phyloP scores from a whole-genome alignment of 2,113 vertebrate species.

The Synodontis membranacea region DNA sequence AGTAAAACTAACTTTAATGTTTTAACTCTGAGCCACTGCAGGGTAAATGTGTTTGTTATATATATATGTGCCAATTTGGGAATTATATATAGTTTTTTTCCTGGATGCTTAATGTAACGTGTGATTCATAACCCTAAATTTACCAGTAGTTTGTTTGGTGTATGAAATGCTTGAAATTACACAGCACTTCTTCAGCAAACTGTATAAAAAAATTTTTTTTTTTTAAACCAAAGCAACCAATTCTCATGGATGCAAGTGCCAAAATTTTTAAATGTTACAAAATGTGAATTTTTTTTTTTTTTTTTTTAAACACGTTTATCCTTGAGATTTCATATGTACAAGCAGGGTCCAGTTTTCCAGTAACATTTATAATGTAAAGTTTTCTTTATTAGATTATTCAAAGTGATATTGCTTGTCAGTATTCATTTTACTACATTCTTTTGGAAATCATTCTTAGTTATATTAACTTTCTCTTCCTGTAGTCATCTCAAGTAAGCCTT shows the following conservation, averaged over 20 bases:
- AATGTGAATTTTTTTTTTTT: conserved; percentile 69
- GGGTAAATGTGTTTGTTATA: conserved; percentile 9
- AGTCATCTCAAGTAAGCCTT: background rate
- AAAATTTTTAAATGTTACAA: conserved; percentile 57
- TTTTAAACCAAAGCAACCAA: background rate
- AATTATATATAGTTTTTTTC: background rate
- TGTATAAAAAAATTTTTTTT: background rate
- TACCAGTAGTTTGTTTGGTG: background rate
- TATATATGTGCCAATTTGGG: background rate
- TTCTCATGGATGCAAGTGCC: conserved; percentile 5
- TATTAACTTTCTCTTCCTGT: conserved; percentile 4
- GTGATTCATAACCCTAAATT: background rate
- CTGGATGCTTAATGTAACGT: background rate
- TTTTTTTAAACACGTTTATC: conserved; percentile 41
- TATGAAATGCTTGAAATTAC: conserved; percentile 5
- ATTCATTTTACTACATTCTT: background rate
- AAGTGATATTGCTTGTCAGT: background rate
- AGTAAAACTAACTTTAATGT: background rate
- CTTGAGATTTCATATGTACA: conserved; percentile 44
- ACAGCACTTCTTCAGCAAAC: background rate
- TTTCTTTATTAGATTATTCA: conserved; percentile 5
- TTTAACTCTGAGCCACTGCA: conserved; percentile 33
- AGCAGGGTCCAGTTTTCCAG: conserved; percentile 9
- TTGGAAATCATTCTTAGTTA: background rate
- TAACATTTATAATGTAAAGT: background rate